Conservation (phyloP, 2,888 invertebrate genomes). For the Polyommatus icarus region DNA sequence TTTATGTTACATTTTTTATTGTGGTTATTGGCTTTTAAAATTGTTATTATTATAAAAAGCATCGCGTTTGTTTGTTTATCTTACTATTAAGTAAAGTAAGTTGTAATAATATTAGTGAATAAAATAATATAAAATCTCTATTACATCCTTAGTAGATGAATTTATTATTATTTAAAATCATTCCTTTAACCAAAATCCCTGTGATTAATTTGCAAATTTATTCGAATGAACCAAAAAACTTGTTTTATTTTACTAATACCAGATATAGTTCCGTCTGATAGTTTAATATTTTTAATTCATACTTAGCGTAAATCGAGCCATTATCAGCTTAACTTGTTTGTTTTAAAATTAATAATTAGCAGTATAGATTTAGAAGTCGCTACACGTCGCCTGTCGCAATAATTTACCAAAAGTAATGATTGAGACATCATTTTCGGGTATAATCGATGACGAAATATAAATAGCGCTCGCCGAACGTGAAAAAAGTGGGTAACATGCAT, state of each 20-base stretch:
- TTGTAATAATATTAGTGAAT: too few relatives aligned
- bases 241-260: background rate
- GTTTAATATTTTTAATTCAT: background rate
- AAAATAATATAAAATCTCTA: too few relatives aligned
- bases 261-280: background rate
- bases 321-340: background rate
- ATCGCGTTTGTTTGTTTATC: background rate
- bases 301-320: background rate
- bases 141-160: too few relatives aligned
- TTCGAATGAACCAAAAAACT: background rate
- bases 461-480: background rate
- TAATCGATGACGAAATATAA: constrained; percentile 12
- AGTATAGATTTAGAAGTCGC: background rate
- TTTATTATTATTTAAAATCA: too few relatives aligned
- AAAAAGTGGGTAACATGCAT: background rate
- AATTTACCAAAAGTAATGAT: constrained; percentile 2
- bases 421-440: background rate
- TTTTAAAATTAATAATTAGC: background rate
- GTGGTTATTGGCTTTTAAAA: background rate
- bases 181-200: background rate
- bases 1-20: background rate
- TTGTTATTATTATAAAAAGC: background rate
- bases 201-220: background rate
- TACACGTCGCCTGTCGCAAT: constrained; percentile 3
- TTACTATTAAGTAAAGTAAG: too few relatives aligned